A percentile compares a stretch with the other conserved stretches of the same genome.
Conservation (phyloP, 2,797 vertebrate genomes). For the Gymnopithys bicolor region DNA sequence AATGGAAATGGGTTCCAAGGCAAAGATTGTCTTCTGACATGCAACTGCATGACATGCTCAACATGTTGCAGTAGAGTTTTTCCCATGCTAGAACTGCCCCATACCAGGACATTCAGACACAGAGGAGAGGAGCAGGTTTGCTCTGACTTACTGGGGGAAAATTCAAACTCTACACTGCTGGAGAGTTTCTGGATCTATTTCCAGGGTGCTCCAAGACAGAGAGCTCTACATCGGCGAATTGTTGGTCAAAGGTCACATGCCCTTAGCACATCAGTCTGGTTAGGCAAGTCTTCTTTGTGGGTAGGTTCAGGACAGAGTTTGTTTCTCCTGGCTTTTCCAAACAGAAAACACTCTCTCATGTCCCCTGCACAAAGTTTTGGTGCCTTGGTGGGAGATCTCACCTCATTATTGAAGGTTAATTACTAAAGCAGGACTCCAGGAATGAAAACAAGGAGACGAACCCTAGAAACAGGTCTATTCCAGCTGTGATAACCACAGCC, state of each 20-base stretch:
- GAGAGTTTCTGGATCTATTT: background rate
- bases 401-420: background rate
- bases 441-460: background rate
- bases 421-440: background rate
- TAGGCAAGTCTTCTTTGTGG: background rate
- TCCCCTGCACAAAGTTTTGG: background rate
- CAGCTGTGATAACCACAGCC: background rate
- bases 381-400: background rate
- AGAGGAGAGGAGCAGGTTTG: background rate
- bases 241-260: background rate
- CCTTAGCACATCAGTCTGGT: background rate
- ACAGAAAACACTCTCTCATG: background rate
- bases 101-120: rapidly evolving
- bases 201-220: background rate
- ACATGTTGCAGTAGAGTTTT: rapidly evolving
- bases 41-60: too few relatives aligned
- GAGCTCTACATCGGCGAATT: background rate
- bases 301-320: background rate
- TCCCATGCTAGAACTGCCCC: background rate
- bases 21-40: too few relatives aligned
- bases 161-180: background rate
- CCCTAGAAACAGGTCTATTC: background rate
- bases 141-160: background rate
- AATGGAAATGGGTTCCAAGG: background rate
- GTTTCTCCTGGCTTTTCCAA: background rate